Percentiles rank a stretch among this genome's conserved stretches.
These are phyloP conservation scores for Meiosimyza decipiens DNA, from an alignment of 2,888 invertebrate species.

Conservation along the genomic window DNA sequence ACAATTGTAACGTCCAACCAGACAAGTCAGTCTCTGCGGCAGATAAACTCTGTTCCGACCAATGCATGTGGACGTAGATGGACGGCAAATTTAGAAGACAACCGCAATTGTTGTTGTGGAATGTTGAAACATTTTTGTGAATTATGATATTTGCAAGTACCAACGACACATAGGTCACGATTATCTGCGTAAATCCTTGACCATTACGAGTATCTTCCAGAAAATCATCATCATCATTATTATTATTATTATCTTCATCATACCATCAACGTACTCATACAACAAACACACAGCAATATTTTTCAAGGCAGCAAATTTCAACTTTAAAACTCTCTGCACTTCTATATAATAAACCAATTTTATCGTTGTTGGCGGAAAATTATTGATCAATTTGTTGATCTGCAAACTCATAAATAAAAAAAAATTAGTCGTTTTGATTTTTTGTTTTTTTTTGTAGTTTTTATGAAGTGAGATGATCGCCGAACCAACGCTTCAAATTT, in stretches of 20 bases:
- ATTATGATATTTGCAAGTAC: slow-evolving; percentile 38
- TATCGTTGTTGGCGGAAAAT: slow-evolving; percentile 53
- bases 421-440: too few relatives aligned
- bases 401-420: slow-evolving; percentile 66
- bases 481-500: too few relatives aligned
- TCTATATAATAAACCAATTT: slow-evolving; percentile 57
- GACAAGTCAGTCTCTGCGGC: not conserved
- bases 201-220: slow-evolving; percentile 3
- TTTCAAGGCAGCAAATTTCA: slow-evolving; percentile 55
- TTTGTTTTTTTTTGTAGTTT: too few relatives aligned
- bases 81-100: not conserved
- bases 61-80: not conserved
- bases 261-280: not conserved
- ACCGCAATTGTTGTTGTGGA: slow-evolving; percentile 39
- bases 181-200: slow-evolving; percentile 55
- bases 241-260: slow-evolving; percentile 27
- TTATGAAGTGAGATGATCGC: too few relatives aligned
- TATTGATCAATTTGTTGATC: slow-evolving; percentile 67
- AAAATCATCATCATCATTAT: slow-evolving; percentile 34
- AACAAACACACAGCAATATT: not conserved
- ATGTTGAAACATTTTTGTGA: slow-evolving; percentile 43
- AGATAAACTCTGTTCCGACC: not conserved
- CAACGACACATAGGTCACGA: slow-evolving; percentile 57
- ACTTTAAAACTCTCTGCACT: slow-evolving; percentile 58
- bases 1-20: slow-evolving; percentile 3